Base-by-base conservation (phyloP, 2,113 vertebrate species). In the Motacilla alba region DNA sequence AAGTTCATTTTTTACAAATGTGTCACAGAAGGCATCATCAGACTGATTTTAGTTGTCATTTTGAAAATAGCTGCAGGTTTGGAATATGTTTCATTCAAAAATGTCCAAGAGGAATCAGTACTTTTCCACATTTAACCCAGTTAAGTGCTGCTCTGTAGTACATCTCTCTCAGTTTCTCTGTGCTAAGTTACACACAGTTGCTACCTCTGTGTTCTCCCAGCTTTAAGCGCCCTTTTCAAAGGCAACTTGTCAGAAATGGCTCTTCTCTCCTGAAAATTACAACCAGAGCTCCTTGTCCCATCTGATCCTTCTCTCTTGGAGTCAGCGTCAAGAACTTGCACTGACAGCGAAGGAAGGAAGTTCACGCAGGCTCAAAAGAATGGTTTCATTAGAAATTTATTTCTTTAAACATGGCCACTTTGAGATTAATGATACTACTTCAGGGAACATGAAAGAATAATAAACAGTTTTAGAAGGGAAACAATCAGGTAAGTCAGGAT, bases 301-400 rank as follows among this genome's bases (percentile, higher is more conserved):
- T 18, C 3, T 12, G 37, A 7, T 49, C 52, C 37, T 55, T 56
- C 72, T 31, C 56, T 21, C 22, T 0, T 44, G 15, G 21, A 33
- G 33, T 20, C 37, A 47, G 26, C 13, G 35, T 81, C 63, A 37
- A 37, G 83, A 56, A 56, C 67, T 47, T 30, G 62, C 33, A 35
- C 37, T 56, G 80, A 59, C 56, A 53, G 68, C 6, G 2, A 86
- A 90, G 79, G 75, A 96, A 95, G 86, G 59, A 94, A 90, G 59
- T 37, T 70, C 75, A 97, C 59, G 0, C 89, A 66, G 47, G 50
- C 33, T 77, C 86, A 13, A 39, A 46, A 15, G 31, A 49, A 44
- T 17, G 59, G 35, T 94, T 97, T 97, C 60, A 93, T 92, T 96
- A 94, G 10, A 94, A 96, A 97, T 96, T 97, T 97, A 96, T 96